phyloP scores from a whole-genome alignment of 2,888 invertebrate genomes.

The Thymelicus lineola region DNA sequence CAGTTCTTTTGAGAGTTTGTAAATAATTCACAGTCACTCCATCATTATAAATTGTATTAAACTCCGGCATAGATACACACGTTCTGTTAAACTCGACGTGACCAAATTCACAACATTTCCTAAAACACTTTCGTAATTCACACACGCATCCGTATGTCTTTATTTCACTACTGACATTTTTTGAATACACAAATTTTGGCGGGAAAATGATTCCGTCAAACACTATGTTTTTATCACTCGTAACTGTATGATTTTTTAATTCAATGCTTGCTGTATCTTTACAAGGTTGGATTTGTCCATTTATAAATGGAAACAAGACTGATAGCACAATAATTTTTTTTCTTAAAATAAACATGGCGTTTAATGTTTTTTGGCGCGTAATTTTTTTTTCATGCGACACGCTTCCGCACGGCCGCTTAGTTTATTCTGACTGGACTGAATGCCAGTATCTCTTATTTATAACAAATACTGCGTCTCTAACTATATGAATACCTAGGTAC shows the following conservation, averaged over 20 bases:
- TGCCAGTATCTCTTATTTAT: constrained; percentile 38
- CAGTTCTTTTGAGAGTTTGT: constrained; percentile 47
- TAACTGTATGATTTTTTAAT: constrained; percentile 50
- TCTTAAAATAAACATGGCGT: constrained; percentile 28
- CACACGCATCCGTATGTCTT: constrained; percentile 67
- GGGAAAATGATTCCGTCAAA: constrained; percentile 57
- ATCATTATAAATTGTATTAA: constrained; percentile 52
- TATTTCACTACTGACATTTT: constrained; percentile 55
- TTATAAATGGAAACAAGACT: constrained; percentile 48
- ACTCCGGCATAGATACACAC: constrained; percentile 50
- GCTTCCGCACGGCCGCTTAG: constrained; percentile 38
- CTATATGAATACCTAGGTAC: too few relatives aligned
- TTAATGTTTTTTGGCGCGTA: constrained; percentile 19
- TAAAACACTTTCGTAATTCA: constrained; percentile 58
- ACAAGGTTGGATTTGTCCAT: constrained; percentile 57
- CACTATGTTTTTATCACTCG: constrained; percentile 50
- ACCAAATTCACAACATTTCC: constrained; percentile 70
- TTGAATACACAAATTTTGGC: constrained; percentile 55
- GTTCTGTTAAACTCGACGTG: constrained; percentile 41
- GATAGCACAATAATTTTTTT: constrained; percentile 46
- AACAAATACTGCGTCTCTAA: constrained; percentile 25
- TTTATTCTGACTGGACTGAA: constrained; percentile 39
- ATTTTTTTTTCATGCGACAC: constrained; percentile 31
- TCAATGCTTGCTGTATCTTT: constrained; percentile 58
- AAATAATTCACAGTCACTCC: constrained; percentile 56